Conservation (phyloP, 2,113 vertebrate species). For the Petrocephalus zakoni region DNA sequence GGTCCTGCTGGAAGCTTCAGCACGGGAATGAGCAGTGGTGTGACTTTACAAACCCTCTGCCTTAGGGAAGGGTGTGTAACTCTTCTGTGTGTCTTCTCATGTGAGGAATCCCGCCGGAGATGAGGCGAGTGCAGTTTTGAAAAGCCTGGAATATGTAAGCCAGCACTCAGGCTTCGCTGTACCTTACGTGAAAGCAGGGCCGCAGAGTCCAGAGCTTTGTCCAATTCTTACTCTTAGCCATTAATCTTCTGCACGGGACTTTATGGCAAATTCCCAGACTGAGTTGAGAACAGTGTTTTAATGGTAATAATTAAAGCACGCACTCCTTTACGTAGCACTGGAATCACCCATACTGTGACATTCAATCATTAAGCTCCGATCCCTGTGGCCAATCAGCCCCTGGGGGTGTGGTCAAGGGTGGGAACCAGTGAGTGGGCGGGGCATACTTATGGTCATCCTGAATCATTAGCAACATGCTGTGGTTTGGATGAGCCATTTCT, state of each 20-base stretch:
- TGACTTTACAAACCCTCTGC: not conserved
- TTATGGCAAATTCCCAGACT: not conserved
- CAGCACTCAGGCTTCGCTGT: constrained; percentile 29
- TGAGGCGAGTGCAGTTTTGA: constrained; percentile 56
- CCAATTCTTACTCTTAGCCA: not conserved
- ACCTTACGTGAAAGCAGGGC: not conserved
- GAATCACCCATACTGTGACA: constrained; percentile 29
- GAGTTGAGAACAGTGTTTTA: not conserved
- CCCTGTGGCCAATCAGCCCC: constrained; percentile 35
- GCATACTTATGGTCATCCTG: not conserved
- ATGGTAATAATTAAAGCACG: not conserved
- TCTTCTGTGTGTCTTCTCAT: constrained; percentile 55
- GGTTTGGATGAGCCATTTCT: constrained; percentile 15
- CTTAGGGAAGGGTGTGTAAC: constrained; percentile 39
- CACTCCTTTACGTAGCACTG: not conserved
- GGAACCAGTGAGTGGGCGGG: not conserved
- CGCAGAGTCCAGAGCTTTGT: not conserved
- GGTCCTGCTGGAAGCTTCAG: not conserved
- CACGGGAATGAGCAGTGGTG: not conserved
- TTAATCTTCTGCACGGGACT: not conserved
- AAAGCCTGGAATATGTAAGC: constrained; percentile 64
- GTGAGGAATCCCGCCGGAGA: constrained; percentile 51
- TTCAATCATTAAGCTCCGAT: constrained; percentile 51
- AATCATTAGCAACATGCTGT: constrained; percentile 8
- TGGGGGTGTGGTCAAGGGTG: not conserved